Evolutionary conservation across 2,797 vertebrate genomes (phyloP), one percentile per base, ranked within the genome.

Genomic region (Catamblyrhynchus diadema): DNA sequence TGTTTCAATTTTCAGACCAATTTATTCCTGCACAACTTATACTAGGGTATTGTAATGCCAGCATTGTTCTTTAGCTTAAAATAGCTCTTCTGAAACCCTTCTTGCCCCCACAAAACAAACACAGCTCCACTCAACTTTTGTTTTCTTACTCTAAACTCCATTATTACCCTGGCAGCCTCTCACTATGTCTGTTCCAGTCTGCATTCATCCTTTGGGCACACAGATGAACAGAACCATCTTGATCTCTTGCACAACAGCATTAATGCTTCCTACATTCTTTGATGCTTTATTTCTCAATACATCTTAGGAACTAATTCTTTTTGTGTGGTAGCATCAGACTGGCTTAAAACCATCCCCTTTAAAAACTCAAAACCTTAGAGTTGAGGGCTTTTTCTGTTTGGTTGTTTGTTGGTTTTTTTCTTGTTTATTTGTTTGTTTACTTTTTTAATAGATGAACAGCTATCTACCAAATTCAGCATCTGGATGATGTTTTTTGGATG

Each of bases 61-160:
- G 64, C 71, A 95, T 85, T 95, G 71, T 91, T 95, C 62, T 75
- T 77, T 32, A 81, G 57, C n/a, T 92, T 86, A 82, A 92, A 94
- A 93, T 92, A 91, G 24, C 27, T 89, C 37, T 69, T 92, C 80
- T 79, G 41, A 93, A 94, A 61, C 10, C 41, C 53, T 87, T 45
- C 51, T 82, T 89, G 30, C 33, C 9, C 53, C 87, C 22, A 57
- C 61, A 53, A 35, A 81, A 73, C 22, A 92, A 95, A 67, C 51
- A 77, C 18, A 80, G 14, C 6, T 80, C 28, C 12, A 37, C 60
- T 87, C 33, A 64, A 35, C 27, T 92, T 89, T 62, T 89, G 64
- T 92, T 96, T 91, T 88, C 37, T 89, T 67, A 60, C 32, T 60
- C 48, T 60, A 60, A 89, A 78, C 20, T 87, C 48, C 1, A 4